Conservation (phyloP, 2,888 invertebrate species). For the Drosophila falleni region DNA sequence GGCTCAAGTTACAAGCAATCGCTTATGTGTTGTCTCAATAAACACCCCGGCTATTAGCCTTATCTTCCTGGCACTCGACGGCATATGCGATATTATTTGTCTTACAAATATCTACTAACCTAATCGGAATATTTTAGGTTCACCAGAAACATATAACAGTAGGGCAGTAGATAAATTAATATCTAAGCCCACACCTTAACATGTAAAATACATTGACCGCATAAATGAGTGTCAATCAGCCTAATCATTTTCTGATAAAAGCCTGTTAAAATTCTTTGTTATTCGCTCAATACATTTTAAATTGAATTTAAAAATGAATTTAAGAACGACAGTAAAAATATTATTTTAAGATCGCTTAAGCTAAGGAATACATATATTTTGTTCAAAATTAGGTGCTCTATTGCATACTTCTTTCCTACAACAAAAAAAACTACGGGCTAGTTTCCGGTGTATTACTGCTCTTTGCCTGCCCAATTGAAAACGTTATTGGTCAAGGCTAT, state of each 20-base stretch:
- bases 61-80: slow-evolving; percentile 20
- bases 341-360: too few relatives aligned
- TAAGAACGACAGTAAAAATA: too few relatives aligned
- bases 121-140: background rate
- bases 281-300: too few relatives aligned
- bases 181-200: background rate
- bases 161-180: background rate
- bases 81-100: slow-evolving; percentile 17
- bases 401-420: background rate
- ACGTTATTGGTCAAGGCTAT: slow-evolving; percentile 48
- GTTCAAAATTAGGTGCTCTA: background rate
- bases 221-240: background rate
- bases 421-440: slow-evolving; percentile 1
- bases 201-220: background rate
- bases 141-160: background rate
- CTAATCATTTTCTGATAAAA: too few relatives aligned
- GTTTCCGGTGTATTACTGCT: slow-evolving; percentile 22
- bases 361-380: too few relatives aligned
- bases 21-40: slow-evolving; percentile 54
- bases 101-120: background rate
- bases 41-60: slow-evolving; percentile 44
- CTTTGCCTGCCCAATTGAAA: slow-evolving; percentile 21
- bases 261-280: too few relatives aligned
- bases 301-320: too few relatives aligned
- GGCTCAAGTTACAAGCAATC: slow-evolving; percentile 54